Conservation (phyloP, 2,113 vertebrate species). For the Polypterus senegalus region DNA sequence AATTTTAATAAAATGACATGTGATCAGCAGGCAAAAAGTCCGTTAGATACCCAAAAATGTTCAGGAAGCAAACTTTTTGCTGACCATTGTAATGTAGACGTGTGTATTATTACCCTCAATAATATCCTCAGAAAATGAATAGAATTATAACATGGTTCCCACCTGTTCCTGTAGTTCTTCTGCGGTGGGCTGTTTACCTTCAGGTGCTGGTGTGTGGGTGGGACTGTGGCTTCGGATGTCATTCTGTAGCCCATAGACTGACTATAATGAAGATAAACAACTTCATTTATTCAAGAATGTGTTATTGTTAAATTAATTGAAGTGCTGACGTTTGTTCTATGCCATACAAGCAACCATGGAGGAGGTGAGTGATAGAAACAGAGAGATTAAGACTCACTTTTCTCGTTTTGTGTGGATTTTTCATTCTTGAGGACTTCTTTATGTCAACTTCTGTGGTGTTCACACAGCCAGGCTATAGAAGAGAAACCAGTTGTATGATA, state of each 20-base stretch:
- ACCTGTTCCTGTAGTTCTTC: constrained; percentile 90
- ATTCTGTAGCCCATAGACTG: constrained; percentile 91
- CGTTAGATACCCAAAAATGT: too few species aligned
- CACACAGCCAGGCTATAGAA: constrained; percentile 82
- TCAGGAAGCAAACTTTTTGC: too few species aligned
- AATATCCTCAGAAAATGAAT: background rate
- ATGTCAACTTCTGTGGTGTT: constrained; percentile 97
- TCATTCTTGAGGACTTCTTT: constrained; percentile 96
- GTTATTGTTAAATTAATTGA: too few species aligned
- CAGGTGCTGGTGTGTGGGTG: constrained; percentile 76
- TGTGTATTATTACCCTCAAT: too few species aligned
- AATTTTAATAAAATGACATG: too few species aligned
- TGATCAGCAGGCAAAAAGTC: too few species aligned
- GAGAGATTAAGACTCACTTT: constrained; percentile 52
- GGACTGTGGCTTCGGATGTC: constrained; percentile 88
- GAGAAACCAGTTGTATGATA: constrained; percentile 5
- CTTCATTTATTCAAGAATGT: too few species aligned
- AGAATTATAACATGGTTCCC: constrained; percentile 4
- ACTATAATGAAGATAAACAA: constrained; percentile 43
- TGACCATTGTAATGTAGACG: too few species aligned
- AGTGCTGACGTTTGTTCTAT: too few species aligned
- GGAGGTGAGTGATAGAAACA: too few species aligned
- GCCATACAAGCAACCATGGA: too few species aligned
- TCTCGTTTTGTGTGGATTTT: constrained; percentile 92
- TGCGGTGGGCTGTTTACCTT: constrained; percentile 81